Percentiles rank a stretch among this genome's conserved stretches.
phyloP scores from a whole-genome alignment of 1,140 invertebrate genomes.

The Reticulitermes speratus region DNA sequence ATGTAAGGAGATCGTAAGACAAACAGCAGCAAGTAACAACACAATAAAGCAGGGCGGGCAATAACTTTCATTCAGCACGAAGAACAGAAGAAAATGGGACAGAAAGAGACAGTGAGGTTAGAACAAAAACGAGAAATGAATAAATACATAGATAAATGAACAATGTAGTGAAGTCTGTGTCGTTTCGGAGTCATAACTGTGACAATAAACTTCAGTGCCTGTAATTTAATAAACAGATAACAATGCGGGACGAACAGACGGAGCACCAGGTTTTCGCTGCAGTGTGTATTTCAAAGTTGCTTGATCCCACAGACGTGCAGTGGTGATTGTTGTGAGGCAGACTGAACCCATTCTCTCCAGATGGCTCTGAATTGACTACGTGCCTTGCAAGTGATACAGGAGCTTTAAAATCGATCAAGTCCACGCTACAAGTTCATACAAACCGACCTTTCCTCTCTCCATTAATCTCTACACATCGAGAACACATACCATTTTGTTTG shows the following conservation, averaged over 20 bases:
- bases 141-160: too few species aligned
- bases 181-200: background rate
- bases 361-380: slow-evolving; percentile 9
- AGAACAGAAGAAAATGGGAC: too few species aligned
- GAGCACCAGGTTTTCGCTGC: background rate
- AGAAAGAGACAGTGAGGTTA: too few species aligned
- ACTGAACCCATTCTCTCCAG: background rate
- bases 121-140: too few species aligned
- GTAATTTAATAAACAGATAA: slow-evolving; percentile 1
- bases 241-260: too few species aligned
- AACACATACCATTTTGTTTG: background rate
- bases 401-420: slow-evolving; percentile 8
- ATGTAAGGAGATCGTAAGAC: too few species aligned
- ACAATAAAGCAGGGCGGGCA: too few species aligned
- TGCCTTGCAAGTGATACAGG: background rate
- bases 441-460: background rate
- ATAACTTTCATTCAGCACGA: too few species aligned
- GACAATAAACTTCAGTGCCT: background rate
- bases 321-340: background rate
- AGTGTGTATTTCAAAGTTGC: background rate
- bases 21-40: too few species aligned
- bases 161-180: too few species aligned
- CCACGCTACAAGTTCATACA: background rate
- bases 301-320: background rate
- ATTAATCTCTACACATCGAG: background rate